Evolutionary conservation across 2,113 vertebrate species (phyloP).

Genomic region (Phasianus colchicus): DNA sequence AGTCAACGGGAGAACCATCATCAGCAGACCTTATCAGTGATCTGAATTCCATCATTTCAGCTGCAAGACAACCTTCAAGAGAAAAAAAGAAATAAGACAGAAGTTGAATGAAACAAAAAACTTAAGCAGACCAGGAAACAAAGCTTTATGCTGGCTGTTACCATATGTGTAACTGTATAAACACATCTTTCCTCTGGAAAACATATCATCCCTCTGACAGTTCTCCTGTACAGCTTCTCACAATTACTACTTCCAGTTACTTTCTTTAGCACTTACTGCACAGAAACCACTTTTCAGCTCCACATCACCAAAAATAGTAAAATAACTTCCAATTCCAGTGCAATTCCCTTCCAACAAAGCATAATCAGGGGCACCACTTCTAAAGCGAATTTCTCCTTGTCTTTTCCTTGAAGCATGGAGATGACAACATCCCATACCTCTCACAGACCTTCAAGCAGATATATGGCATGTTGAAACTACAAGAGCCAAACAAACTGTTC

Average conservation of each 20-base stretch:
- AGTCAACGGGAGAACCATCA: not conserved
- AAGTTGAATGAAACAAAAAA: not conserved
- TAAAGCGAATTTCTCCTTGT: not conserved
- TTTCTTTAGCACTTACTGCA: not conserved
- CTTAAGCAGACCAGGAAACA: not conserved
- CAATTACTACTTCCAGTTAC: not conserved
- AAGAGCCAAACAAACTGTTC: not conserved
- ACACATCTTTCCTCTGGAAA: not conserved
- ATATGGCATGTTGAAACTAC: not conserved
- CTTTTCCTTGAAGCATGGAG: not conserved
- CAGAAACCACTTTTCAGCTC: not conserved
- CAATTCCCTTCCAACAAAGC: not conserved
- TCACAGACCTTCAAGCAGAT: not conserved
- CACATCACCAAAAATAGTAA: not conserved
- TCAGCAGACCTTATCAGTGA: not conserved
- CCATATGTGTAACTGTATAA: not conserved
- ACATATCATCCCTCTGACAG: not conserved
- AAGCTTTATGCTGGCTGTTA: not conserved
- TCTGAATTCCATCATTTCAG: conserved; percentile 82
- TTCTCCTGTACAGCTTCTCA: not conserved
- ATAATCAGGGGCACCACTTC: not conserved
- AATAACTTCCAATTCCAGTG: not conserved
- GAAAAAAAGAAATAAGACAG: not conserved
- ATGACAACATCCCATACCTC: not conserved
- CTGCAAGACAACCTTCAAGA: conserved; percentile 88